Percentiles rank a stretch among this genome's conserved stretches.
phyloP scores from a whole-genome alignment of 2,888 invertebrate genomes.

The Drosophila neonasuta region DNA sequence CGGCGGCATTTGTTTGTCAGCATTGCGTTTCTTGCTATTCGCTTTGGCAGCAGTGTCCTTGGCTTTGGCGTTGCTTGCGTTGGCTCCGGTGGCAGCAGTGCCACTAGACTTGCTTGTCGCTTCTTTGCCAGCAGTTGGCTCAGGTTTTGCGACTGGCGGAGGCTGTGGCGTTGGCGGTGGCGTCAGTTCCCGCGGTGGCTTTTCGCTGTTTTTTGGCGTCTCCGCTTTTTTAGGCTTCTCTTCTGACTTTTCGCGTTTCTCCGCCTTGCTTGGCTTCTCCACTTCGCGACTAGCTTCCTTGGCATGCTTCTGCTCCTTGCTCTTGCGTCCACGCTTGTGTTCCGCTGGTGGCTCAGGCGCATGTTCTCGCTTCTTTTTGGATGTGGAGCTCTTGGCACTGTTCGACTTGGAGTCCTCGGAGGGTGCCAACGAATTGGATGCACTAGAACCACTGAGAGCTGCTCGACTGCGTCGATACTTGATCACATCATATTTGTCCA shows the following conservation, averaged over 20 bases:
- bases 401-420: slow-evolving; percentile 58
- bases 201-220: slow-evolving; percentile 39
- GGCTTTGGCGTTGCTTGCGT: slow-evolving; percentile 39
- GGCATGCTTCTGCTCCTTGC: slow-evolving; percentile 61
- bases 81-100: slow-evolving; percentile 40
- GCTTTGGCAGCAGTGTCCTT: slow-evolving; percentile 58
- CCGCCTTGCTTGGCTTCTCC: slow-evolving; percentile 20
- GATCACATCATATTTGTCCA: slow-evolving; percentile 85
- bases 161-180: slow-evolving; percentile 15
- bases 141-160: slow-evolving; percentile 13
- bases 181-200: slow-evolving; percentile 32
- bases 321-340: slow-evolving; percentile 58
- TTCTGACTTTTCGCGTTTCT: slow-evolving; percentile 28
- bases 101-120: slow-evolving; percentile 19
- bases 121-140: slow-evolving; percentile 16
- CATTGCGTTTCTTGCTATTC: slow-evolving; percentile 66
- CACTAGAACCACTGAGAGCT: slow-evolving; percentile 82
- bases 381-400: slow-evolving; percentile 45
- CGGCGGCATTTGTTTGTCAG: slow-evolving; percentile 70
- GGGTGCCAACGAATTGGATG: slow-evolving; percentile 66
- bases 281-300: slow-evolving; percentile 50
- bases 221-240: slow-evolving; percentile 46
- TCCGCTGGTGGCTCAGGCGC: slow-evolving; percentile 41
- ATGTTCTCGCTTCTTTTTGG: slow-evolving; percentile 56
- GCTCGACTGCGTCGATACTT: slow-evolving; percentile 85